Evolutionary conservation across 2,797 vertebrate species (phyloP), one percentile per base, ranked within the genome.

Genomic region (Pantherophis vulpinus): DNA sequence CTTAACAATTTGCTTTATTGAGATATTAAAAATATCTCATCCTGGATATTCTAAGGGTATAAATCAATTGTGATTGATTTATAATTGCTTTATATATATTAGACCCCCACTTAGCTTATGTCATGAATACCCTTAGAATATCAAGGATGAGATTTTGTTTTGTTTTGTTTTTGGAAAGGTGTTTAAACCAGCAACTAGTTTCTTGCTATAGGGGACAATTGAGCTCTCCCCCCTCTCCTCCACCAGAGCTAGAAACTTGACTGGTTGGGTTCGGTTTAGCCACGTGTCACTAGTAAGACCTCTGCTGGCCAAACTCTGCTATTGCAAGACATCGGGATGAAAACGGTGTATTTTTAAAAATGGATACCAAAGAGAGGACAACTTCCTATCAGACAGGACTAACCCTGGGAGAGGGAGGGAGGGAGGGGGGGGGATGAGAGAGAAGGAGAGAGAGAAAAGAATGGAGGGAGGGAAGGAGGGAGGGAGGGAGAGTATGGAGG

Each of bases 401-500:
- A 27, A 86, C 42, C 18, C 29, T 55, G 20, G 51, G 29, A 47
- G 13, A 0, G 47, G 47, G 47, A 47, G 47, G 37, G 37, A 20
- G 32, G 20, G 74, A 18, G 16, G 16, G 32, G 4, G 37, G 2
- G 37, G 6, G 47, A 5, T 5, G 47, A 5, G 47, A 5, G 6
- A 1, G 47, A 47, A 5, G 6, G 47, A 47, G 47, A 47, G 9
- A 3, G 59, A 60, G 59, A 25, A 7, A 60, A 5, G 23, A 23
- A 16, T 7, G 54, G 14, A 3, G 10, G 54, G 11, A 4, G 5
- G 9, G 32, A 10, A 32, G 8, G 16, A 6, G 32, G 4, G 42
- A 32, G 4, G 9, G 2, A 32, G 51, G 0, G 8, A 2, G 54
- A 13, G 47, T 3, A 47, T 47, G 47, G 12, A 0, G 5, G 47